These are phyloP conservation scores for Seira sanloemensis DNA, from an alignment of 2,888 invertebrate genomes.

Conservation along the genomic window DNA sequence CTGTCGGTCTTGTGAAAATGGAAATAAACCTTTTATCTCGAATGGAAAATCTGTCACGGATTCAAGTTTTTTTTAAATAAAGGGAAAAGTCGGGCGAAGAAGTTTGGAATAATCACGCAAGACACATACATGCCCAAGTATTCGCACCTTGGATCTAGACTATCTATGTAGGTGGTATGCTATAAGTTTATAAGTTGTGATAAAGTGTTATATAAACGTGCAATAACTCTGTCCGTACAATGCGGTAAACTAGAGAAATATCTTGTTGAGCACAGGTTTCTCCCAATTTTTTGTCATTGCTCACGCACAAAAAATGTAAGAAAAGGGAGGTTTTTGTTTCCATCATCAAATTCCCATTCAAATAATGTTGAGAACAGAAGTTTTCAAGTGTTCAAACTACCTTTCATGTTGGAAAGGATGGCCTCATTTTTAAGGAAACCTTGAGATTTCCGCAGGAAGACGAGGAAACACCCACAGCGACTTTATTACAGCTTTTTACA, in stretches of 20 bases:
- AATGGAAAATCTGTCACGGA: conserved; percentile 5
- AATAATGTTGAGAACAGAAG: background rate
- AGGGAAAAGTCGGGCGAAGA: background rate
- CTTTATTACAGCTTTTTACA: background rate
- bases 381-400: background rate
- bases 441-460: conserved; percentile 14
- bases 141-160: background rate
- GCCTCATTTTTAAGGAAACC: conserved; percentile 3
- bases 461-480: background rate
- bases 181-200: background rate
- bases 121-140: conserved; percentile 2
- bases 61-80: background rate
- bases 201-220: background rate
- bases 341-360: conserved; percentile 5
- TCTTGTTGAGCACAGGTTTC: too few species aligned
- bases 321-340: background rate
- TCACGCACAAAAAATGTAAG: conserved; percentile 14
- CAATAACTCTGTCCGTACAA: background rate
- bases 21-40: conserved; percentile 8
- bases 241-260: background rate
- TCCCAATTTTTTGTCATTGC: background rate
- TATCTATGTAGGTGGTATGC: background rate
- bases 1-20: background rate
- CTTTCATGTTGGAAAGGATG: background rate
- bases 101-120: conserved; percentile 14